A percentile compares a stretch with the other conserved stretches of the same genome.
These are phyloP conservation scores for Lepidurus packardi DNA, from an alignment of 1,140 invertebrate genomes.

Conservation along the genomic window DNA sequence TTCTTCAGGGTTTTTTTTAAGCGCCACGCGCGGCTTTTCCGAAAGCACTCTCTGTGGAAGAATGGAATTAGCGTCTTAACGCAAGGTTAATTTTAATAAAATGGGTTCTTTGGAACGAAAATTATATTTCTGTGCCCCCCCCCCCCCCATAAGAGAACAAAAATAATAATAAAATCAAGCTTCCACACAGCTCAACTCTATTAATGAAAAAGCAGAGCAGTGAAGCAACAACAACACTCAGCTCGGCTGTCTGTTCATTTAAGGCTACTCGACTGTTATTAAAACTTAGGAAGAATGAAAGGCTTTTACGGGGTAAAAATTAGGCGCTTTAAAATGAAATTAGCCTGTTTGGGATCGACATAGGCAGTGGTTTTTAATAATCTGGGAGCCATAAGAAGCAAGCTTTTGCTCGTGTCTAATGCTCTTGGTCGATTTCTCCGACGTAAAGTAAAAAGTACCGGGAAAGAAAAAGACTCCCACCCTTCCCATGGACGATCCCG, in stretches of 20 bases:
- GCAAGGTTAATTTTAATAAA: neutral
- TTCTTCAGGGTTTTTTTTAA: too few species aligned
- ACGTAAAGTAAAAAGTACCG: too few species aligned
- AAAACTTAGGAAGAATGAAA: neutral
- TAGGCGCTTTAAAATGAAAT: constrained; percentile 4
- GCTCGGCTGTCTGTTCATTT: neutral
- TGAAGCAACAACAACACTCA: neutral
- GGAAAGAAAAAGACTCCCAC: too few species aligned
- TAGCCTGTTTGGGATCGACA: constrained; percentile 3
- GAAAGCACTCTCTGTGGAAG: neutral
- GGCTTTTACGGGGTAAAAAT: neutral
- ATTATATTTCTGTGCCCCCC: too few species aligned
- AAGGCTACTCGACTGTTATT: constrained; percentile 1
- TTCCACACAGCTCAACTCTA: constrained; percentile 4
- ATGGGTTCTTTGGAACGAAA: neutral
- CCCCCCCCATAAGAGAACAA: neutral
- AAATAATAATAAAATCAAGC: neutral
- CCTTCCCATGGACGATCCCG: too few species aligned
- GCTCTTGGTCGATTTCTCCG: neutral
- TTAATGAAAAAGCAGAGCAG: constrained; percentile 10
- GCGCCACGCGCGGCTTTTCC: neutral
- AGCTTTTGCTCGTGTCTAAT: neutral
- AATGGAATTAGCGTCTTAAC: neutral
- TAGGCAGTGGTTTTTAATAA: constrained; percentile 11
- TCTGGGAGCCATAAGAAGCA: neutral